A percentile compares a stretch with the other conserved stretches of the same genome.
Evolutionary conservation across 2,888 invertebrate species (phyloP).

Genomic region (Neria commutata): DNA sequence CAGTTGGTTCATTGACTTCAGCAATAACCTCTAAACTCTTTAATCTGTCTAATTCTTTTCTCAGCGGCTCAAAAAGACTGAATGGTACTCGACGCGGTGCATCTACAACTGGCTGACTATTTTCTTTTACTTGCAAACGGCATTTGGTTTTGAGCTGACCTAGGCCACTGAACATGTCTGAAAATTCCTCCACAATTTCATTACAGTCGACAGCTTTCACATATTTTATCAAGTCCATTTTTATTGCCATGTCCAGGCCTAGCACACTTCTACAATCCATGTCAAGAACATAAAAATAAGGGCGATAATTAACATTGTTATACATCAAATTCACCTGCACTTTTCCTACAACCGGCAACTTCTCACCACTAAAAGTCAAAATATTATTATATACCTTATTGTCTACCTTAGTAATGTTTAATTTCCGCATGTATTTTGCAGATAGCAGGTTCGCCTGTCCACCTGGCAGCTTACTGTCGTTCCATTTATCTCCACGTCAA

Average conservation of each 20-base stretch:
- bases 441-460: constrained; percentile 27
- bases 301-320: constrained; percentile 8
- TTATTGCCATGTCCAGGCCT: constrained; percentile 2
- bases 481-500: constrained; percentile 13
- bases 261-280: not conserved
- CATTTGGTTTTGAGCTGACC: constrained; percentile 23
- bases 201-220: constrained; percentile 8
- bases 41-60: constrained; percentile 24
- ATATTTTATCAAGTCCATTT: constrained; percentile 17
- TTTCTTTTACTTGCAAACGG: constrained; percentile 13
- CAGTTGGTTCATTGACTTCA: constrained; percentile 25
- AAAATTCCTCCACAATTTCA: constrained; percentile 22
- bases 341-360: constrained; percentile 17
- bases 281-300: constrained; percentile 19
- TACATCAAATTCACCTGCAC: constrained; percentile 9
- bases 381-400: no score
- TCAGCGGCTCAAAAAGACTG: constrained; percentile 16
- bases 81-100: constrained; percentile 26
- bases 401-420: no score
- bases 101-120: constrained; percentile 18
- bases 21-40: constrained; percentile 22
- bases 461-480: constrained; percentile 14
- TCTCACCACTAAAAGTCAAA: constrained; percentile 26
- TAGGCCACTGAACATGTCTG: constrained; percentile 21
- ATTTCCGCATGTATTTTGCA: no score